phyloP scores from a whole-genome alignment of 2,797 vertebrate genomes.

The Trichosurus vulpecula region DNA sequence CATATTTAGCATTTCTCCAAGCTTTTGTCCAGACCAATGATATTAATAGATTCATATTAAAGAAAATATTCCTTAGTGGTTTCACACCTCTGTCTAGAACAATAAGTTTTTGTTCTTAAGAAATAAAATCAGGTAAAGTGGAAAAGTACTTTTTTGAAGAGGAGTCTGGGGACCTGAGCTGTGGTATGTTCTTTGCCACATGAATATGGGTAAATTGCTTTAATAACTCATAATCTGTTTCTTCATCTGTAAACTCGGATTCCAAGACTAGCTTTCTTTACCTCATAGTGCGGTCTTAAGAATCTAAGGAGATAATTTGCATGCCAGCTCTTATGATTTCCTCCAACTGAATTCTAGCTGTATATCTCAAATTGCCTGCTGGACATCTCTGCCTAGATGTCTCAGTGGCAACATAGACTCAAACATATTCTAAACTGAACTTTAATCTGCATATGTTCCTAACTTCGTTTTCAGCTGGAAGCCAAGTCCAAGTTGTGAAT shows the following conservation, averaged over 20 bases:
- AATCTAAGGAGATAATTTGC: not conserved
- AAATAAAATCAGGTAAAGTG: not conserved
- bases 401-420: not conserved
- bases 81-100: not conserved
- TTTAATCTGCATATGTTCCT: not conserved
- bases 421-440: not conserved
- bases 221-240: not conserved
- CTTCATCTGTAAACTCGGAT: not conserved
- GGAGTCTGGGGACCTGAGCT: not conserved
- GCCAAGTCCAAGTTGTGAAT: not conserved
- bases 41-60: not conserved
- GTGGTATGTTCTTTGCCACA: not conserved
- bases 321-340: not conserved
- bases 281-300: not conserved
- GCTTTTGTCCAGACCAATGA: not conserved
- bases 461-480: not conserved
- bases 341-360: not conserved
- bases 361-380: not conserved
- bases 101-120: not conserved
- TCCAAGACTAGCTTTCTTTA: not conserved
- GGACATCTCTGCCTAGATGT: not conserved
- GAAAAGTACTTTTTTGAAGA: not conserved
- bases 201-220: not conserved
- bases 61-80: not conserved
- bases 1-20: not conserved